These are phyloP conservation scores for Drosophila ustulata DNA, from an alignment of 2,888 invertebrate species.

Conservation along the genomic window DNA sequence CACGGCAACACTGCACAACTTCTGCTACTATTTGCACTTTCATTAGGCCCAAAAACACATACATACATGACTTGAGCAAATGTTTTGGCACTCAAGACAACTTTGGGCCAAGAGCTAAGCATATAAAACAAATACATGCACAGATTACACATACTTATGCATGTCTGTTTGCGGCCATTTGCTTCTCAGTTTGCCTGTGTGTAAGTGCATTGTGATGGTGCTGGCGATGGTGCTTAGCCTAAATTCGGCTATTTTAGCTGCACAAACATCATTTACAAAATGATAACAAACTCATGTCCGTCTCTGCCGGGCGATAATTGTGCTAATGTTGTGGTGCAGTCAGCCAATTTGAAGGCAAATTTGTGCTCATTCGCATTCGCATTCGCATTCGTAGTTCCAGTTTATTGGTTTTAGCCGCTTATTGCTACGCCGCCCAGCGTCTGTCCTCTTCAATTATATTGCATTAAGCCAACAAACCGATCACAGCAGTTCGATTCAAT, in stretches of 20 bases:
- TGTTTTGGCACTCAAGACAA: constrained; percentile 69
- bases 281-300: constrained; percentile 51
- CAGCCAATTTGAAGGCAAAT: constrained; percentile 40
- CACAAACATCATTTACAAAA: constrained; percentile 59
- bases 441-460: constrained; percentile 32
- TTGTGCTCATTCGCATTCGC: constrained; percentile 31
- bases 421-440: not conserved
- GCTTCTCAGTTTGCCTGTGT: constrained; percentile 11
- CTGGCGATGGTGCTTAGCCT: constrained; percentile 37
- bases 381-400: constrained; percentile 15
- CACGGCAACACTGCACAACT: constrained; percentile 23
- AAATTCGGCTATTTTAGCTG: constrained; percentile 59
- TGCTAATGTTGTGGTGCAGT: constrained; percentile 53
- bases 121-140: constrained; percentile 53
- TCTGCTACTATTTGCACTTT: constrained; percentile 66
- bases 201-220: constrained; percentile 38
- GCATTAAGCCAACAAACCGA: constrained; percentile 7
- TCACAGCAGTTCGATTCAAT: constrained; percentile 16
- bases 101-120: constrained; percentile 57
- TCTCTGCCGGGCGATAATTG: constrained; percentile 49
- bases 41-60: constrained; percentile 47
- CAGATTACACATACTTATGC: constrained; percentile 30
- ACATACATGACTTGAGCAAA: constrained; percentile 45
- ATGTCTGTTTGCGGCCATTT: constrained; percentile 15
- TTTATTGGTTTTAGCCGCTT: constrained; percentile 36